Base-by-base conservation (phyloP, 1,140 invertebrate genomes). In the Latrodectus geometricus region DNA sequence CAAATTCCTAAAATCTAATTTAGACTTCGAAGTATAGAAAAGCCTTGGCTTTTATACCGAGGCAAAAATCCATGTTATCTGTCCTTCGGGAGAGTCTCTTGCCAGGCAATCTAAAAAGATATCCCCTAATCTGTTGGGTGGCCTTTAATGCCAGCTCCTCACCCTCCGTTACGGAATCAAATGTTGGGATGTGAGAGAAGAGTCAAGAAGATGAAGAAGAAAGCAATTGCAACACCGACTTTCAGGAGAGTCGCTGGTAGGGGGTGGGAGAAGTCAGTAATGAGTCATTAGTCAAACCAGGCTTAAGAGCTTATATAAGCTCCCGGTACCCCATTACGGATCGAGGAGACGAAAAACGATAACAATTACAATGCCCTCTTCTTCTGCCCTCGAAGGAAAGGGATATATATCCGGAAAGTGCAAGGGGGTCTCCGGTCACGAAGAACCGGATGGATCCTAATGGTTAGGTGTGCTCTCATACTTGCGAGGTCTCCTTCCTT, bases 251-350 rank as follows among this genome's bases (percentile, higher is more conserved):
- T 61, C 54, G 74, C 83, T 56, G 56, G 83, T 77, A 73, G 56
- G 52, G 72, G 52, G 35, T 35, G 72, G 52, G 35, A 3, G 54
- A 83, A 73, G 72, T 84, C 74, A 17, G 82, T 84, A 84, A 84
- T 84, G 82, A 86, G 14, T 86, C 83, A 86, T 86, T 86, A 86
- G 83, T 86, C 83, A 86, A 86, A 86, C 83, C 83, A 78, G 52
- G 83, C 83, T 86, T 86, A 77, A 86, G 83, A 78, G 83, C 83
- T 86, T 86, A 86, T 86, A 75, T 73, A 72, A 68, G 81, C 69
- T 82, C 77, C 65, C 11, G 56, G 73, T n/a, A 52, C 65, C 66
- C 83, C 82, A 86, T 86, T 86, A 86, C 83, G 35, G 75, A 86
- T 86, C 74, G n/a, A 66, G 83, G 48, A 73, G 83, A 78, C 83